Conservation (phyloP, 2,797 vertebrate genomes). For the Phyllotis vaccarum region DNA sequence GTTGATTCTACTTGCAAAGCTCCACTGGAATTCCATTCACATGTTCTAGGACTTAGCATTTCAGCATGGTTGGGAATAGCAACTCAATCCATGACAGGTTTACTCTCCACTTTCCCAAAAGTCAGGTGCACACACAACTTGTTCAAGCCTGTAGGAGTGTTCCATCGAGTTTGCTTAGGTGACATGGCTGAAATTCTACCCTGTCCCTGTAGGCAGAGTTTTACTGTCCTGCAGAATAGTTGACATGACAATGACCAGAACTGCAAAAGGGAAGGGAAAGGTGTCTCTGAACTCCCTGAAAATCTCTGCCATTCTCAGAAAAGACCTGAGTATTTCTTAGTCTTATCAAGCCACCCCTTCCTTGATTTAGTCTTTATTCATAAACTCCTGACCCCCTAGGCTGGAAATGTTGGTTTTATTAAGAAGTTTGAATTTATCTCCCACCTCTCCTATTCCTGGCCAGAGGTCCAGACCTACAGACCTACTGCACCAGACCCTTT, state of each 20-base stretch:
- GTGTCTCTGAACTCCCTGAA: background rate
- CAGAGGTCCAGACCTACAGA: too few relatives aligned
- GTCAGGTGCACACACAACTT: background rate
- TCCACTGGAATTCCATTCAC: background rate
- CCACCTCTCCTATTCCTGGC: background rate
- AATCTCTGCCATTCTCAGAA: background rate
- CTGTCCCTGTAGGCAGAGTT: background rate
- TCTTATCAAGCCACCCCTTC: fast-evolving
- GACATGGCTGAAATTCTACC: background rate
- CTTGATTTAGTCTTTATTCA: background rate
- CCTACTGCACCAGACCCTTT: too few relatives aligned
- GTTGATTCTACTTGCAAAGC: background rate
- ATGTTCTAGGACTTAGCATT: background rate
- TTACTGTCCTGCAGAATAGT: background rate
- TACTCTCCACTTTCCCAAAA: background rate
- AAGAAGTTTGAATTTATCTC: background rate
- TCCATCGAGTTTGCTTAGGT: background rate
- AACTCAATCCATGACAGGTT: background rate
- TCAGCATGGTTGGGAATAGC: background rate
- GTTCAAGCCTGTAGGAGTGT: background rate
- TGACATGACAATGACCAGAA: background rate
- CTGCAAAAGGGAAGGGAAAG: background rate
- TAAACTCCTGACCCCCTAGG: background rate
- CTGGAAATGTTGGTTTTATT: background rate
- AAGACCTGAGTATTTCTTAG: background rate